Evolutionary conservation across 2,888 invertebrate genomes (phyloP).

Genomic region (Halictus ligatus): DNA sequence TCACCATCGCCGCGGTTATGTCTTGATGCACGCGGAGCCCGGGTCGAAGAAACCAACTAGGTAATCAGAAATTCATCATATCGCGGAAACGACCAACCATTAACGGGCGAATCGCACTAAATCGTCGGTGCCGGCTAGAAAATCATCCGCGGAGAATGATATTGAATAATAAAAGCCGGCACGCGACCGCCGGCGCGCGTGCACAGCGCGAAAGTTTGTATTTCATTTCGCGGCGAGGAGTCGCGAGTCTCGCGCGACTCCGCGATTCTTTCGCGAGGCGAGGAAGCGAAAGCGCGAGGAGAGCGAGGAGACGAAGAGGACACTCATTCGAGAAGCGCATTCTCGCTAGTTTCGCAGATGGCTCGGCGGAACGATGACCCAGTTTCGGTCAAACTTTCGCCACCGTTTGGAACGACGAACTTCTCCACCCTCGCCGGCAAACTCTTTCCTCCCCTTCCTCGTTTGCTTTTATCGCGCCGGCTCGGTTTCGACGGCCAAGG

Average conservation of each 20-base stretch:
- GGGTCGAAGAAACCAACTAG: conserved; percentile 39
- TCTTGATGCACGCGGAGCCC: conserved; percentile 70
- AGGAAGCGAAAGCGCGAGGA: background rate
- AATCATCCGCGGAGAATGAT: background rate
- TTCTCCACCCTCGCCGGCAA: conserved; percentile 50
- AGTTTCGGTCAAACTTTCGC: conserved; percentile 65
- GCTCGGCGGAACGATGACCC: conserved; percentile 71
- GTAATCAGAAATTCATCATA: conserved; percentile 37
- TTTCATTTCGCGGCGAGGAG: conserved; percentile 47
- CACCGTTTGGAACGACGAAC: conserved; percentile 71
- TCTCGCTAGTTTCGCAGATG: conserved; percentile 67
- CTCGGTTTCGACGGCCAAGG: conserved; percentile 43
- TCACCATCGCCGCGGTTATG: conserved; percentile 81
- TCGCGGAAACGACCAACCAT: background rate
- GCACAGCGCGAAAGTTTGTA: background rate
- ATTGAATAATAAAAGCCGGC: conserved; percentile 33
- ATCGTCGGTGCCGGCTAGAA: background rate
- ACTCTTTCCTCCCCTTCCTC: conserved; percentile 30
- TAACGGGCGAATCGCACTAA: background rate
- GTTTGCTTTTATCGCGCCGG: conserved; percentile 35
- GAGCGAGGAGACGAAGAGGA: too few species aligned
- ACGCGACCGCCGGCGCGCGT: background rate
- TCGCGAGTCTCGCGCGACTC: conserved; percentile 57
- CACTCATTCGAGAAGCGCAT: conserved; percentile 44
- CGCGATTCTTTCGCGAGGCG: conserved; percentile 45